Evolutionary conservation across 2,797 vertebrate genomes (phyloP), one percentile per base, ranked within the genome.

Genomic region (Cetoscarus ocellatus): DNA sequence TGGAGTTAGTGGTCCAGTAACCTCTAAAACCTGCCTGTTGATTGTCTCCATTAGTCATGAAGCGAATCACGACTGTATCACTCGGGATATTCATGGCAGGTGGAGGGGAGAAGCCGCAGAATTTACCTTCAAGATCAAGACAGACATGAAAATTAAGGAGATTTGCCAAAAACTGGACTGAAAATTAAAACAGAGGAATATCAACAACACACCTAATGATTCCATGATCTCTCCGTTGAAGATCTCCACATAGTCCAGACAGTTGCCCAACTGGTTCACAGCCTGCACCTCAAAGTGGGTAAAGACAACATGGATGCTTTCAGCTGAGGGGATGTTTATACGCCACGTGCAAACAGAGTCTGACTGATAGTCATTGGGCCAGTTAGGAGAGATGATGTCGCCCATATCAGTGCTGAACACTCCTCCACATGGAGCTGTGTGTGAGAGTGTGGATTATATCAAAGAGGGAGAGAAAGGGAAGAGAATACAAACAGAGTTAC

Each of bases 191-290:
- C 27, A 27, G 27, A 27, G 27, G 4, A 4, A 2, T 27, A 27
- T 27, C 3, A 19, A 3, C 15, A 35, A 86, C 86, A 11, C 8
- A 92, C 92, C 91, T 36, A 58, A 40, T 19, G 80, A 85, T n/a
- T 3, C 6, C 88, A 86, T 77, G 43, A 8, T 86, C 51, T 83
- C 62, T 67, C 92, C 91, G 18, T 76, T 78, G 74, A 93, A 93
- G 60, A 95, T 59, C 81, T 95, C 94, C 54, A 95, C 86, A 43
- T 92, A 94, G 83, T 95, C 94, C 61, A 90, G 64, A 86, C 94
- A 95, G 10, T 71, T 77, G 52, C 91, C 91, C 0, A 92, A 47
- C 3, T 79, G 0, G 65, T 90, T 93, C 9, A 63, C 67, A 19
- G 86, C 77, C 74, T 95, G 94, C 35, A 95, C 47, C 52, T 90